phyloP scores from a whole-genome alignment of 2,113 vertebrate species.

The Bubo scandiacus region DNA sequence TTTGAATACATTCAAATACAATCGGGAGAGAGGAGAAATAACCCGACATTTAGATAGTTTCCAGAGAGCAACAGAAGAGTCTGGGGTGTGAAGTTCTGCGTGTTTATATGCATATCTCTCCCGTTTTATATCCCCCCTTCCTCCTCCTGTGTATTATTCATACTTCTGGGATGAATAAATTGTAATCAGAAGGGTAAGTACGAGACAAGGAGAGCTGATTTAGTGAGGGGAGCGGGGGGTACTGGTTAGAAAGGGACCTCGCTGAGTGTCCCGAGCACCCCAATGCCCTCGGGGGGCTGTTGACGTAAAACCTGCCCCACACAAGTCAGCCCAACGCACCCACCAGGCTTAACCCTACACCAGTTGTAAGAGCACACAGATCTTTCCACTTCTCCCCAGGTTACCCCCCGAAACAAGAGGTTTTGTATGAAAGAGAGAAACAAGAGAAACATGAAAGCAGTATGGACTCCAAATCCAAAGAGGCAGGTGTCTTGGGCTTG shows the following conservation, averaged over 20 bases:
- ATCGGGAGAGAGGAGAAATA: not conserved
- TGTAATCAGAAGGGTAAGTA: not conserved
- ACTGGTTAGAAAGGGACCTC: no score
- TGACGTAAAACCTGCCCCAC: not conserved
- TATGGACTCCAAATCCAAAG: not conserved
- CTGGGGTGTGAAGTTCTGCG: not conserved
- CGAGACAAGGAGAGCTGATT: not conserved
- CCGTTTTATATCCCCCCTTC: not conserved
- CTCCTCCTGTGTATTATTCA: not conserved
- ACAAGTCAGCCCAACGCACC: not conserved
- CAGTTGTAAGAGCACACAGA: no score
- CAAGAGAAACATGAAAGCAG: not conserved
- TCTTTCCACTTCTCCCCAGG: not conserved
- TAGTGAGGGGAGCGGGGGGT: no score
- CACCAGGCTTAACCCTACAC: not conserved
- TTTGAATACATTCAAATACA: not conserved
- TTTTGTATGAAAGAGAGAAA: not conserved
- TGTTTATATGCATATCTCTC: not conserved
- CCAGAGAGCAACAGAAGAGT: not conserved
- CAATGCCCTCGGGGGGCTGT: fast-evolving
- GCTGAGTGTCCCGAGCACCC: fast-evolving
- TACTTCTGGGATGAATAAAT: not conserved
- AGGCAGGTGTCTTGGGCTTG: not conserved
- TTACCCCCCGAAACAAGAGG: no score
- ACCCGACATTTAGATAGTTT: not conserved